Evolutionary conservation across 2,888 invertebrate species (phyloP), one percentile per base, ranked within the genome.

Genomic region (Microplitis deprimator): DNA sequence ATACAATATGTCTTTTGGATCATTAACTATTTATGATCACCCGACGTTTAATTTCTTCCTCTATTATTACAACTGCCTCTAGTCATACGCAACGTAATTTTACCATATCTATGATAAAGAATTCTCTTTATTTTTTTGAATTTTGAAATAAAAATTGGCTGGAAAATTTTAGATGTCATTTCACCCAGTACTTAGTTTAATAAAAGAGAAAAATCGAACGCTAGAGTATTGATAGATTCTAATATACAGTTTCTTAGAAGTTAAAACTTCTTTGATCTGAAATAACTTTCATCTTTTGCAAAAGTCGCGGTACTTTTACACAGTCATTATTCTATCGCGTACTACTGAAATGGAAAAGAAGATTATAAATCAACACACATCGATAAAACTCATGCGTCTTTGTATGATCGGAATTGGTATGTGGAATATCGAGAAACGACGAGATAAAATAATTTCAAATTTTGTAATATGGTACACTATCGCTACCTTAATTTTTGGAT

Each of bases 381-480:
- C 84, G n/a, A 80, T 83, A 60, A 81, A 72, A 79, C 59, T 82
- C 71, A 82, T 79, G 20, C 77, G 81, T 38, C 80, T 84, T 75
- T 82, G 80, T 65, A 82, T 85, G 84, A 76, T 65, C 61, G 16
- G 80, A 10, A 79, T 85, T 67, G 85, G 84, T 16, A 82, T 84
- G 82, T 83, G 83, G 84, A 79, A 81, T 29, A 60, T 80, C 5
- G 73, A 80, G 40, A 80, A 68, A 41, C 69, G 74, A 61, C 79
- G 76, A 10, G 82, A 83, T 68, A 77, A 79, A 79, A 60, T 82
- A 1, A 73, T 83, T 16, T 79, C 83, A 10, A 80, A 83, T 68
- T 59, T 79, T 1, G 75, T 83, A 16, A 73, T 84, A n/a, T 16
- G 16, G 20, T 80, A 79, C 13, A 80, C 82, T 0, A 71, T 83